Conservation (phyloP, 2,113 vertebrate species). For the Anolis sagrei region DNA sequence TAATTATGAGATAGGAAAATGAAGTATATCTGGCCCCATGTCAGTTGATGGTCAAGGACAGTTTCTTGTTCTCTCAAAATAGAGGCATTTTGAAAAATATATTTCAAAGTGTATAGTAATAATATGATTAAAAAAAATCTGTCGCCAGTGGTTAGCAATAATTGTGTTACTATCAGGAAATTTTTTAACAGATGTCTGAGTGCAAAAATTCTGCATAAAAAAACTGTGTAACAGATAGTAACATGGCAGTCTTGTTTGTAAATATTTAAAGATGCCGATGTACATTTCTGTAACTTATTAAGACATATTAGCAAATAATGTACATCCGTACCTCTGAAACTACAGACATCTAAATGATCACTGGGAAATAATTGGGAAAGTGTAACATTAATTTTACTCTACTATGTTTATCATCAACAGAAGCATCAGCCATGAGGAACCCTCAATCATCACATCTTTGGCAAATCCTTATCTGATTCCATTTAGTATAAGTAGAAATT, state of each 20-base stretch:
- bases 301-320: neutral
- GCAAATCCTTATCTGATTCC: neutral
- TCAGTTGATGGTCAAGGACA: constrained; percentile 49
- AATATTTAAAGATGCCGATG: neutral
- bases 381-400: neutral
- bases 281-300: neutral
- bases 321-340: neutral
- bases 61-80: constrained; percentile 5
- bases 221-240: neutral
- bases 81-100: neutral
- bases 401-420: neutral
- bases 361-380: neutral
- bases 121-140: neutral
- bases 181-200: too few species aligned
- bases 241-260: neutral
- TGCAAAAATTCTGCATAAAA: neutral
- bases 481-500: neutral
- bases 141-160: neutral
- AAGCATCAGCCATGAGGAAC: neutral
- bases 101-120: constrained; percentile 16
- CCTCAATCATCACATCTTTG: neutral
- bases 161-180: neutral
- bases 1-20: neutral
- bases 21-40: constrained; percentile 52
- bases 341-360: neutral